A percentile compares a stretch with the other conserved stretches of the same genome.
Evolutionary conservation across 2,113 vertebrate genomes (phyloP).

Genomic region (Brienomyrus longianalis): DNA sequence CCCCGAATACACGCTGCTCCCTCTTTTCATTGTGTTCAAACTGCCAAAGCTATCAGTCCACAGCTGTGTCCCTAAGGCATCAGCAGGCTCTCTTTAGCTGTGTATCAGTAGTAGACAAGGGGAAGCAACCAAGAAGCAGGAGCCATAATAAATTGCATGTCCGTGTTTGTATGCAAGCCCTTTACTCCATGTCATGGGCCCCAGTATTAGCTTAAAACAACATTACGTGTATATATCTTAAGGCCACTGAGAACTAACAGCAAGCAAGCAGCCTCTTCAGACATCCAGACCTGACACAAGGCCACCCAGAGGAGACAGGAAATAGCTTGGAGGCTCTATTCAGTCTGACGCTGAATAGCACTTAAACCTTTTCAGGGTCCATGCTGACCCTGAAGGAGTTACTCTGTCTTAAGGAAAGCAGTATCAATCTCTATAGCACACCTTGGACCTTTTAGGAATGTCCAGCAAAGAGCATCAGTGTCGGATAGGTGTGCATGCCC

Average conservation of each 20-base stretch:
- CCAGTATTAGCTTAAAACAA: not conserved
- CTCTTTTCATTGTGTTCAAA: slow-evolving; percentile 48
- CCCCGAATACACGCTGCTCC: slow-evolving; percentile 41
- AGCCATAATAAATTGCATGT: not conserved
- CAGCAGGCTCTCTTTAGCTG: slow-evolving; percentile 52
- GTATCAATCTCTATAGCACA: slow-evolving; percentile 29
- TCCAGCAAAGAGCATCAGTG: not conserved
- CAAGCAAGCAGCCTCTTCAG: not conserved
- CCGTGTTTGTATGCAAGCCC: not conserved
- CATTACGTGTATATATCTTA: not conserved
- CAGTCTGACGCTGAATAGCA: slow-evolving; percentile 17
- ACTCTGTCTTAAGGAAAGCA: slow-evolving; percentile 47
- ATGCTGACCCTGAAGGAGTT: slow-evolving; percentile 43
- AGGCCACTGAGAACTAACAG: too few species aligned
- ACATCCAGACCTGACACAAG: not conserved
- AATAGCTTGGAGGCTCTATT: slow-evolving; percentile 7
- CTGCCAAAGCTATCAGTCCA: slow-evolving; percentile 57
- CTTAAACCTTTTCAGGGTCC: slow-evolving; percentile 42
- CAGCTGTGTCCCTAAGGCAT: slow-evolving; percentile 54
- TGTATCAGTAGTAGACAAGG: slow-evolving; percentile 57
- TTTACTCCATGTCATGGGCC: not conserved
- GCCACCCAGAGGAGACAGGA: slow-evolving; percentile 16
- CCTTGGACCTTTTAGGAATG: not conserved
- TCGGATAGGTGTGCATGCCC: not conserved
- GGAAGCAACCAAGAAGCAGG: slow-evolving; percentile 36